These are phyloP conservation scores for Arrhamphus sclerolepis DNA, from an alignment of 2,797 vertebrate genomes.

Conservation along the genomic window DNA sequence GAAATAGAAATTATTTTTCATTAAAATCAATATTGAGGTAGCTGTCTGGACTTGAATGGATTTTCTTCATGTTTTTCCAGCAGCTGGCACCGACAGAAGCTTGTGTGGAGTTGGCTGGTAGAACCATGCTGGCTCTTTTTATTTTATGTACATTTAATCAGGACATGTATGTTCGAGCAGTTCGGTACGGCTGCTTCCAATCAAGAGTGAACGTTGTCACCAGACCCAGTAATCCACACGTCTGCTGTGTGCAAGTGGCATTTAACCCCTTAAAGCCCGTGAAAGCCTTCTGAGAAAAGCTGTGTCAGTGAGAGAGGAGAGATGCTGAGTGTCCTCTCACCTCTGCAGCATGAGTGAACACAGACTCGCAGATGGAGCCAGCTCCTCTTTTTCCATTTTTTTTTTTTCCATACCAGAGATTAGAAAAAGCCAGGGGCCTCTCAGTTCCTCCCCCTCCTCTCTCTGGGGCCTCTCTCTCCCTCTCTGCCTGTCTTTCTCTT, in stretches of 20 bases:
- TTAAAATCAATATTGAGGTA: too few species aligned
- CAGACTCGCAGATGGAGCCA: constrained; percentile 47
- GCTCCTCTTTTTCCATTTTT: constrained; percentile 51
- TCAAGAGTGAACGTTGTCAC: neutral
- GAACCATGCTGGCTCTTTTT: too few species aligned
- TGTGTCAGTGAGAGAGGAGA: constrained; percentile 16
- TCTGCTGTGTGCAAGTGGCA: neutral
- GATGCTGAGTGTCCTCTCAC: constrained; percentile 48
- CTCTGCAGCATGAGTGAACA: constrained; percentile 35
- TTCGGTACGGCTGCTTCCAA: neutral
- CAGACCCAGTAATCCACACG: neutral
- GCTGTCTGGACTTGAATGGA: too few species aligned
- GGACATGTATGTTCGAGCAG: neutral
- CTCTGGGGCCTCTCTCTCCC: constrained; percentile 49
- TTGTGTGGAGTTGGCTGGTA: too few species aligned
- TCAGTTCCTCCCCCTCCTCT: constrained; percentile 48
- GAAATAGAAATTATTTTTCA: too few species aligned
- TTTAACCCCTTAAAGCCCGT: neutral
- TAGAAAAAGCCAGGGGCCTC: constrained; percentile 70
- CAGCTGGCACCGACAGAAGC: too few species aligned
- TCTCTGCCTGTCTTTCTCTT: constrained; percentile 22
- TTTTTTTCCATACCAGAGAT: constrained; percentile 68
- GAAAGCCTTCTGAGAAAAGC: constrained; percentile 20
- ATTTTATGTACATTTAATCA: neutral
- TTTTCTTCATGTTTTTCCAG: too few species aligned